Percentiles rank a stretch among this genome's conserved stretches.
Evolutionary conservation across 2,113 vertebrate species (phyloP).

Genomic region (Oreochromis tanganicae): DNA sequence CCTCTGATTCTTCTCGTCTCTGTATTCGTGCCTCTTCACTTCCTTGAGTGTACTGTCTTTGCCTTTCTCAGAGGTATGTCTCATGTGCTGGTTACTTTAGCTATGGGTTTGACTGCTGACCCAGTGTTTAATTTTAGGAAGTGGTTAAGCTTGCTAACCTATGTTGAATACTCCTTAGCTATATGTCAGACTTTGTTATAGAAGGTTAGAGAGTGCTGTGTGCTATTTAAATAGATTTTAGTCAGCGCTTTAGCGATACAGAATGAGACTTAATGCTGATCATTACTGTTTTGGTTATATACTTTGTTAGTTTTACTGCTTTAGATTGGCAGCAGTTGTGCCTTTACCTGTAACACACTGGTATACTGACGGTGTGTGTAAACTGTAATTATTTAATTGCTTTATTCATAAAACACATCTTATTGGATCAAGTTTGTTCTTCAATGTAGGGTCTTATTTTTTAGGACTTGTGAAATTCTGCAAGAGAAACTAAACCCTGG

Average conservation of each 20-base stretch:
- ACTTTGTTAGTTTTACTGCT: not conserved
- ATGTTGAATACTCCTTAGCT: not conserved
- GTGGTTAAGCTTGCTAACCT: not conserved
- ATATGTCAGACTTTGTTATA: not conserved
- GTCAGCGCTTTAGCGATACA: not conserved
- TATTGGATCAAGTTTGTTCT: not conserved
- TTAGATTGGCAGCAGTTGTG: not conserved
- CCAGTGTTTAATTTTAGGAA: slow-evolving; percentile 2
- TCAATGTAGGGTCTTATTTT: slow-evolving; percentile 3
- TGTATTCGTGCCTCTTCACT: not conserved
- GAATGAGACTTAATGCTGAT: not conserved
- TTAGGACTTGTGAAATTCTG: slow-evolving; percentile 26
- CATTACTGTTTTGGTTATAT: not conserved
- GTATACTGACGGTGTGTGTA: not conserved
- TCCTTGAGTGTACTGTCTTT: not conserved
- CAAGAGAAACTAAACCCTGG: slow-evolving; percentile 30
- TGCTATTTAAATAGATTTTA: not conserved
- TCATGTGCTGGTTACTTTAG: not conserved
- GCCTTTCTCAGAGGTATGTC: slow-evolving; percentile 38
- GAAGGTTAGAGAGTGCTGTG: not conserved
- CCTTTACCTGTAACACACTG: not conserved
- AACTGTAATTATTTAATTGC: not conserved
- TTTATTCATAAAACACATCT: not conserved
- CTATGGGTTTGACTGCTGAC: not conserved
- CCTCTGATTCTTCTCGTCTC: not conserved